Evolutionary conservation across 2,113 vertebrate genomes (phyloP), one percentile per base, ranked within the genome.

Genomic region (Zosterops hypoxanthus): DNA sequence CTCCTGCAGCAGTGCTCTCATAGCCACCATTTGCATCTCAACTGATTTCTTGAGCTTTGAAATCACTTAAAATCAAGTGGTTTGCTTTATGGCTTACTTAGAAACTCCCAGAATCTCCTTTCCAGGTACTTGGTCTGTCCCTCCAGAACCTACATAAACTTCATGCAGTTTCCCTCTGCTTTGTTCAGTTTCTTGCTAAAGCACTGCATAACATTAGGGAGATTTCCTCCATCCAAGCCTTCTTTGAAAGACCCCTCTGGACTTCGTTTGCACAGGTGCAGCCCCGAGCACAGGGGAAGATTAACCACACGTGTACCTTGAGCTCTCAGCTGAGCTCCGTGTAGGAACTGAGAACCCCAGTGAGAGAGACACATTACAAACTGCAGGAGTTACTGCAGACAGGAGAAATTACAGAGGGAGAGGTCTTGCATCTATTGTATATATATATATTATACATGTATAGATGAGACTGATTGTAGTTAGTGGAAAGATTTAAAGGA

Each of bases 361-460:
- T 2, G n/a, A 60, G 59, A 82, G 34, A 36, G 1, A 42, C 11
- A 11, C 0, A 0, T 18, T 2, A 12, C n/a, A 65, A 65, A 13
- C 46, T 47, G 52, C 44, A 59, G 50, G 50, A 88, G 14, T 39
- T 77, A 21, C 3, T 52, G 34, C 24, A 87, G n/a, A 15, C 46
- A 69, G 28, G 28, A 53, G 46, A 94, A 33, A 64, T 21, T 14
- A 46, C 13, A n/a, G 79, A 46, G 80, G 46, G n/a, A 69, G 42
- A 61, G 50, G 1, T 0, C 44, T 44, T 44, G 36, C 18, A 42
- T 31, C 14, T 15, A 8, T 41, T 31, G 5, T n/a, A n/a, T n/a
- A n/a, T n/a, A n/a, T n/a, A 14, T 24, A 14, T 36, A 24, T 26
- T 17, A 69, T 41, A 50, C 15, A 8, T 33, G 9, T 53, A 13